phyloP scores from a whole-genome alignment of 1,140 invertebrate genomes.

The Drosophila kepulauana region DNA sequence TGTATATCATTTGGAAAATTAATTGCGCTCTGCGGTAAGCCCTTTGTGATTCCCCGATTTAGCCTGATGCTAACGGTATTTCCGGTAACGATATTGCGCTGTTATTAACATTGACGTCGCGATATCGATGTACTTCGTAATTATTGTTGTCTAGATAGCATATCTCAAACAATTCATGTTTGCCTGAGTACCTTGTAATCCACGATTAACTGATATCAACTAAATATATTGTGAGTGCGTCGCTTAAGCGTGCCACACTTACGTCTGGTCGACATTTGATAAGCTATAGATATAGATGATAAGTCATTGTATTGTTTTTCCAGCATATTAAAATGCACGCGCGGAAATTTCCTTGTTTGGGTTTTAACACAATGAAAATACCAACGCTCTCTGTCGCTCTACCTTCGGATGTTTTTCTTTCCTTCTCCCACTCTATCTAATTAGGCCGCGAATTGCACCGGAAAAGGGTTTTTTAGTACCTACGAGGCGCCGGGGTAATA shows the following conservation, averaged over 20 bases:
- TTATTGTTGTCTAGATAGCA: neutral
- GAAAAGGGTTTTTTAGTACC: slow-evolving; percentile 81
- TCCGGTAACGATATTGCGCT: slow-evolving; percentile 36
- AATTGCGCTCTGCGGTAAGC: slow-evolving; percentile 75
- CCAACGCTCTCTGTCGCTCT: slow-evolving; percentile 51
- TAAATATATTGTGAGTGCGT: neutral
- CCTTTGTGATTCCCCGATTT: slow-evolving; percentile 41
- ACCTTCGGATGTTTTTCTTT: neutral
- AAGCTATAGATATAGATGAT: slow-evolving; percentile 5
- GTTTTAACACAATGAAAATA: slow-evolving; percentile 84
- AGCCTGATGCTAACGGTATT: slow-evolving; percentile 41
- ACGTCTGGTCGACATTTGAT: neutral
- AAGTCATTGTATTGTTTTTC: slow-evolving; percentile 59
- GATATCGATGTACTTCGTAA: neutral
- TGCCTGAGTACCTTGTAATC: neutral
- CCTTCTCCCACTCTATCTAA: slow-evolving; percentile 45
- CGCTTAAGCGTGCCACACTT: neutral
- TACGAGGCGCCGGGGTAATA: slow-evolving; percentile 72
- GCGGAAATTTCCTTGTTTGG: slow-evolving; percentile 74
- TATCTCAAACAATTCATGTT: neutral
- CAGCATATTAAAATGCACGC: slow-evolving; percentile 55
- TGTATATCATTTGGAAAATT: slow-evolving; percentile 71
- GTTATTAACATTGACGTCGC: neutral
- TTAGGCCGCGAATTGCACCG: slow-evolving; percentile 75
- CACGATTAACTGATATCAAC: neutral